Conservation (phyloP, 37 sponge, comb jelly and placozoan genomes). For the Eunapius fragilis region DNA sequence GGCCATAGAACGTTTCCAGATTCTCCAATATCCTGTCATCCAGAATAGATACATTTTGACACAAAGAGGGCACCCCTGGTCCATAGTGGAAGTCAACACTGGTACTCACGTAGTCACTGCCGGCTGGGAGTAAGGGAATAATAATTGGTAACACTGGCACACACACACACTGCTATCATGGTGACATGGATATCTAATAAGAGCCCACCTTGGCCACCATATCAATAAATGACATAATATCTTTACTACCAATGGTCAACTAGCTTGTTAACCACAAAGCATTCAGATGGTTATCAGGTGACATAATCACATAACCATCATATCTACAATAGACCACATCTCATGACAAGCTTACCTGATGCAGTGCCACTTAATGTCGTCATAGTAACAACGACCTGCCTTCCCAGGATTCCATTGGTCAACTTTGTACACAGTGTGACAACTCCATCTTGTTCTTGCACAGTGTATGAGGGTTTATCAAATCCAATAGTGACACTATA, state of each 20-base stretch:
- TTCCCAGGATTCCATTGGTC: conserved; percentile 13
- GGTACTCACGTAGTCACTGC: background rate
- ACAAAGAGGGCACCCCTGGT: background rate
- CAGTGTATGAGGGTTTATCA: background rate
- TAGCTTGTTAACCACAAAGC: too few species aligned
- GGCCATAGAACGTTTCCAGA: background rate
- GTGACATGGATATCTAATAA: too few species aligned
- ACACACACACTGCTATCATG: too few species aligned
- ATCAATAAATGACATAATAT: too few species aligned
- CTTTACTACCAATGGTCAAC: too few species aligned
- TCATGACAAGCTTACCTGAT: background rate
- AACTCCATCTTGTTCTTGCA: conserved; percentile 17
- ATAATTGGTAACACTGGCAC: background rate
- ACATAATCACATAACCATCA: too few species aligned
- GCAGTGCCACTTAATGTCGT: conserved; percentile 45
- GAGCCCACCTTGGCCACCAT: too few species aligned
- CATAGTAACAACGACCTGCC: conserved; percentile 12
- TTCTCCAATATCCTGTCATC: background rate
- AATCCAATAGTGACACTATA: conserved; percentile 29
- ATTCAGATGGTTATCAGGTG: too few species aligned
- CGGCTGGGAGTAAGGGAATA: background rate
- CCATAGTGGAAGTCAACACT: background rate
- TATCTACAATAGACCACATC: too few species aligned
- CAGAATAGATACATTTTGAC: background rate
- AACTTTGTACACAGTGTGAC: conserved; percentile 2